Conservation (phyloP, 53 echinoderm and acorn worm species). For the Temnopleurus reevesii region DNA sequence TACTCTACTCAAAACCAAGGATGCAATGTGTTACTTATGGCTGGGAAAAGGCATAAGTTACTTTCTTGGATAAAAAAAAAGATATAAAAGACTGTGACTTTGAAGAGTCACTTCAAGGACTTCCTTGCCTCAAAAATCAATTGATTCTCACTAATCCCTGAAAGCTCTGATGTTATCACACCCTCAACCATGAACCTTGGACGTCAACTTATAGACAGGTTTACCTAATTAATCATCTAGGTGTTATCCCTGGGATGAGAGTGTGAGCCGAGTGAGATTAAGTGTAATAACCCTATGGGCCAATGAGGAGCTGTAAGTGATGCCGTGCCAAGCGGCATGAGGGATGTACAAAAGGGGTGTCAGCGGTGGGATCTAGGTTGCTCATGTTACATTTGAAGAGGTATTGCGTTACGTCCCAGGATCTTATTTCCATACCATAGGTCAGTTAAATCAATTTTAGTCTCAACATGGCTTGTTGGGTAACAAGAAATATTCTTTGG, state of each 20-base stretch:
- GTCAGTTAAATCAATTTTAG: too few species aligned
- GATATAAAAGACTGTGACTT: not conserved
- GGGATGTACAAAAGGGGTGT: not conserved
- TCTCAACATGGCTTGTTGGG: too few species aligned
- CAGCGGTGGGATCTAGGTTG: not conserved
- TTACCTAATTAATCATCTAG: conserved; percentile 8
- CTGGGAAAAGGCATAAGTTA: too few species aligned
- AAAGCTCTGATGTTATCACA: too few species aligned
- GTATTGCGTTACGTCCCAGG: too few species aligned
- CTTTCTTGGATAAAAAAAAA: not conserved
- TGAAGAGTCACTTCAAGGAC: not conserved
- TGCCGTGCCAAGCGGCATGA: not conserved
- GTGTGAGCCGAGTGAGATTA: not conserved
- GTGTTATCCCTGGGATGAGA: not conserved
- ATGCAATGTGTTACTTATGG: too few species aligned
- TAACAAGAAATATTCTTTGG: too few species aligned
- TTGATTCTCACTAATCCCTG: not conserved
- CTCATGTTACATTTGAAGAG: too few species aligned
- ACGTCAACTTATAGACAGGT: not conserved
- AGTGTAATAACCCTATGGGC: not conserved
- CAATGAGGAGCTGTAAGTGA: conserved; percentile 6
- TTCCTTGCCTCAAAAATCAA: not conserved
- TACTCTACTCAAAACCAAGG: too few species aligned
- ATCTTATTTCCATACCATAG: too few species aligned
- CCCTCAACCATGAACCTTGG: not conserved